phyloP scores from a whole-genome alignment of 2,113 vertebrate species.

The Datnioides undecimradiatus region DNA sequence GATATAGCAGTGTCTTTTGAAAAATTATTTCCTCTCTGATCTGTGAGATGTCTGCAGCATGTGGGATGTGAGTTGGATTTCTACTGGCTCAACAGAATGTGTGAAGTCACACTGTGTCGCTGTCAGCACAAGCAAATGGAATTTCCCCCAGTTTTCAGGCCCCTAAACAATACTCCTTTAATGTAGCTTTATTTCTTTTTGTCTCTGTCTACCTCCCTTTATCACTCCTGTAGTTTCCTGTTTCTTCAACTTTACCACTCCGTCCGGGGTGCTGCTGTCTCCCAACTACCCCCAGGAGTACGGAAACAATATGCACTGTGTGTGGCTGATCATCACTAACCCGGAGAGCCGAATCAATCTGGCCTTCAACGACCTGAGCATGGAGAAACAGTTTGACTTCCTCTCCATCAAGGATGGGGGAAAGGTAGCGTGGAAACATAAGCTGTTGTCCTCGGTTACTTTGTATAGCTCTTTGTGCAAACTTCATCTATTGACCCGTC shows the following conservation, averaged over 20 bases:
- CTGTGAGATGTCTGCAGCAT: not conserved
- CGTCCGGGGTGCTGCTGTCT: constrained; percentile 93
- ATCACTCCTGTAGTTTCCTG: constrained; percentile 87
- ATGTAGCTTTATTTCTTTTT: constrained; percentile 22
- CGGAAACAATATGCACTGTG: constrained; percentile 97
- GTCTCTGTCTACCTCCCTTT: constrained; percentile 11
- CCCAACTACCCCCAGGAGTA: constrained; percentile 99
- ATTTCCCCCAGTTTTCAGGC: constrained; percentile 18
- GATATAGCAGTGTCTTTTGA: constrained; percentile 7
- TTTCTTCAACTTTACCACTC: constrained; percentile 99
- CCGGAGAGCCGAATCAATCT: constrained; percentile 96
- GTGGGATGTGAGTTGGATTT: constrained; percentile 1
- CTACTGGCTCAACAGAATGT: constrained; percentile 16
- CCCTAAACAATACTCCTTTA: constrained; percentile 19
- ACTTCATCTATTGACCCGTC: constrained; percentile 14
- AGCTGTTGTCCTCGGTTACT: constrained; percentile 1
- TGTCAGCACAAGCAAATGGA: constrained; percentile 27
- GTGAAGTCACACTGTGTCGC: constrained; percentile 17
- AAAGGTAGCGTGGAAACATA: constrained; percentile 73
- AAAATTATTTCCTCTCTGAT: constrained; percentile 3
- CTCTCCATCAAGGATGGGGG: constrained; percentile 95
- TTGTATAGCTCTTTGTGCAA: constrained; percentile 5
- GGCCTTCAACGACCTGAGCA: constrained; percentile 99
- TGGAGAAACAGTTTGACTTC: constrained; percentile 99
- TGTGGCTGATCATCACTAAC: constrained; percentile 97